Conservation (phyloP, 2,113 vertebrate species). For the Sturnus vulgaris region DNA sequence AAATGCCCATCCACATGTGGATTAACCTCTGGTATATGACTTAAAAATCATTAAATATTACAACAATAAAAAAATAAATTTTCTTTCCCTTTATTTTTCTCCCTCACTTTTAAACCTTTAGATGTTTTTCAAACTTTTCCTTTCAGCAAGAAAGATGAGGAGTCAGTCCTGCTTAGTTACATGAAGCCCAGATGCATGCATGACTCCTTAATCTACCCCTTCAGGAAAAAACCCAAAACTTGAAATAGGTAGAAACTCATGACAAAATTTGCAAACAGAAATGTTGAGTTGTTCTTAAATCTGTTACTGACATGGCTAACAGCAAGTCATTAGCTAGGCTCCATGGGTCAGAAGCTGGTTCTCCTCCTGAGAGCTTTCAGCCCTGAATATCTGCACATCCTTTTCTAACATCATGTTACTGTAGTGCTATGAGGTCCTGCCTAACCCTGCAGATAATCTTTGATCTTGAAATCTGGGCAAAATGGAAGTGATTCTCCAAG, state of each 20-base stretch:
- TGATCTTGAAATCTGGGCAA: constrained; percentile 9
- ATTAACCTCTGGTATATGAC: background rate
- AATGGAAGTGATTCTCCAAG: constrained; percentile 4
- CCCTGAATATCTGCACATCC: background rate
- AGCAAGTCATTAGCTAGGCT: background rate
- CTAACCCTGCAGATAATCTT: background rate
- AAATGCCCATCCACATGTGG: background rate
- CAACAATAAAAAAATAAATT: background rate
- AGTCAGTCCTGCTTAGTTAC: background rate
- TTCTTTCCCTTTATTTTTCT: background rate
- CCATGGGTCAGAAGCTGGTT: background rate
- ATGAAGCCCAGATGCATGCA: background rate
- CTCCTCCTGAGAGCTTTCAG: background rate
- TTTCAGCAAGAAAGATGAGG: background rate
- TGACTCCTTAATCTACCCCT: background rate
- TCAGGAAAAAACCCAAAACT: background rate
- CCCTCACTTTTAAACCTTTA: background rate
- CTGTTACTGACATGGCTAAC: background rate
- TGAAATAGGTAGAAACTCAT: background rate
- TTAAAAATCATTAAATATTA: background rate
- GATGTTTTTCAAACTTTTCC: background rate
- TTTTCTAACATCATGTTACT: background rate
- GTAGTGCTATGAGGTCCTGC: background rate
- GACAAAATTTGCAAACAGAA: background rate
- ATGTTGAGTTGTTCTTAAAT: background rate